Conservation (phyloP, 2,113 vertebrate species). For the Polypterus bichir region DNA sequence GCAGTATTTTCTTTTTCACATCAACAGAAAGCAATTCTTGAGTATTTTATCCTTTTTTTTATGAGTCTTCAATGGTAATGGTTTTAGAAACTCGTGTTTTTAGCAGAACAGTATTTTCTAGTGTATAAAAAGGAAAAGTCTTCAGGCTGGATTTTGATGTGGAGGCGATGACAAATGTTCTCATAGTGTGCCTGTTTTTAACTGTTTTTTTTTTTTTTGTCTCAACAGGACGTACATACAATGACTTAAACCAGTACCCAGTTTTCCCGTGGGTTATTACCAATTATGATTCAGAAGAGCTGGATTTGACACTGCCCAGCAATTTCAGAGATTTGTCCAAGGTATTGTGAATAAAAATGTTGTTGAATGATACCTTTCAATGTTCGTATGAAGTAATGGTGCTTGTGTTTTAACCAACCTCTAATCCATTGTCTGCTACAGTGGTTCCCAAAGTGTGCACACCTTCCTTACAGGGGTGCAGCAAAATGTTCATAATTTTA, state of each 20-base stretch:
- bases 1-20: too few species aligned
- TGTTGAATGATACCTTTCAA: background rate
- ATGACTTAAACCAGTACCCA: conserved; percentile 94
- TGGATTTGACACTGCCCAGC: conserved; percentile 93
- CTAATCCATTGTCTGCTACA: background rate
- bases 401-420: background rate
- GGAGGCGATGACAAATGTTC: background rate
- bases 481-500: too few species aligned
- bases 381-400: background rate
- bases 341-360: conserved; percentile 44
- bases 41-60: too few species aligned
- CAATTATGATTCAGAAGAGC: conserved; percentile 86
- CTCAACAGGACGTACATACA: conserved; percentile 74
- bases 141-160: too few species aligned
- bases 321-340: conserved; percentile 98
- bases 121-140: background rate
- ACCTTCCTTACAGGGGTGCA: too few species aligned
- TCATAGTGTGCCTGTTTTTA: background rate
- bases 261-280: conserved; percentile 98
- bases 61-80: too few species aligned
- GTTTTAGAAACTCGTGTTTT: background rate
- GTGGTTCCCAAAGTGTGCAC: too few species aligned
- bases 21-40: too few species aligned
- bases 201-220: background rate
- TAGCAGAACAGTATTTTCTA: background rate